Evolutionary conservation across 2,113 vertebrate species (phyloP).

Genomic region (Meleagris gallopavo): DNA sequence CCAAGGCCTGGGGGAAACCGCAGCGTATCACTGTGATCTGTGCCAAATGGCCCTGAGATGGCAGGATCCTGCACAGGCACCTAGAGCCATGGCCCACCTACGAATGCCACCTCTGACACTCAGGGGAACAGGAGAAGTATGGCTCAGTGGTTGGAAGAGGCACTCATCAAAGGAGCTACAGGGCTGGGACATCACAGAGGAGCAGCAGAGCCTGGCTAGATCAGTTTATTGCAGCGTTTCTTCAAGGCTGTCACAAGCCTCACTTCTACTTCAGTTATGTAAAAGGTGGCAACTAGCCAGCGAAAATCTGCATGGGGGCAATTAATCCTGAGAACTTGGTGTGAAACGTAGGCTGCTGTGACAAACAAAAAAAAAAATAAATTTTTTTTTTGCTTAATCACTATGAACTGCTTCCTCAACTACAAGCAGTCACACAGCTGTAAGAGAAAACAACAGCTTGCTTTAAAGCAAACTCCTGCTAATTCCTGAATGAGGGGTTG

Average conservation of each 20-base stretch:
- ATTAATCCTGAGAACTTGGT: neutral
- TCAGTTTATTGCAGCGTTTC: neutral
- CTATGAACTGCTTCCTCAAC: neutral
- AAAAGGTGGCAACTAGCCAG: neutral
- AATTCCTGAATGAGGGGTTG: neutral
- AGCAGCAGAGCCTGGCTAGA: neutral
- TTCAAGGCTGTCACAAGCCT: neutral
- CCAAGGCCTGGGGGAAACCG: neutral
- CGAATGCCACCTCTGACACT: neutral
- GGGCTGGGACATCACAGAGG: neutral
- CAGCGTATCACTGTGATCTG: neutral
- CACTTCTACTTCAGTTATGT: neutral
- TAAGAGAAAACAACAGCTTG: conserved; percentile 16
- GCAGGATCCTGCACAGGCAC: neutral
- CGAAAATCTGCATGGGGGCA: neutral
- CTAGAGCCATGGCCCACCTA: neutral
- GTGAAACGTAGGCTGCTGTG: neutral
- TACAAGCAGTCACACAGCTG: neutral
- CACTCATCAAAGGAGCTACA: neutral
- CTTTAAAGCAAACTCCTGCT: neutral
- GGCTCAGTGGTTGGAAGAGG: neutral
- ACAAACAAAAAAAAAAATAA: neutral
- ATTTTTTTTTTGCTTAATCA: neutral
- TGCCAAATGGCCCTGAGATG: neutral
- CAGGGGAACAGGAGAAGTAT: neutral